Evolutionary conservation across 2,113 vertebrate genomes (phyloP), one percentile per base, ranked within the genome.

Genomic region (Sterna hirundo): DNA sequence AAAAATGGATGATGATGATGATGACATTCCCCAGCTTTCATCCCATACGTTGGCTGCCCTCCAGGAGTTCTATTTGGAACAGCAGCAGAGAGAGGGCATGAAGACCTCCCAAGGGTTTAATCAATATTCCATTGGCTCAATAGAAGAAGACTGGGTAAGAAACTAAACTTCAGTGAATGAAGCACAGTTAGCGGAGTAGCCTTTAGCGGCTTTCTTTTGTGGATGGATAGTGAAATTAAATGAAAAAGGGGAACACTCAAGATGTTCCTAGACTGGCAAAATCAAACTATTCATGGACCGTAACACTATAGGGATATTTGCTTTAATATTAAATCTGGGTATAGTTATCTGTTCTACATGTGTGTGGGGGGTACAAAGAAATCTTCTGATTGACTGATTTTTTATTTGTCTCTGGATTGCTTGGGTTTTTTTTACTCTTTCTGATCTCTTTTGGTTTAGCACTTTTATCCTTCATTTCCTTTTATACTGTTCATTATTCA

Each of bases 91-190:
- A 83, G 96, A 96, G 18, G 94, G 93, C 75, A 62, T 76, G 90
- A 95, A 91, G 91, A 74, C 90, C 82, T 76, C 42, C 52, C 61
- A 93, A 1, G 88, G 62, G 7, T 84, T 91, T 17, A 94, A 98
- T 74, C 98, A 96, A 79, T 99, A 98, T 25, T 90, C 96, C 34
- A 77, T 99, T 60, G 99, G 99, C 72, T 97, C 98, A 1, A 94
- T 99, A 94, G 98, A 98, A 92, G 99, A 99, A 97, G 98, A 99
- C 95, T 99, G 99, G 99, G 99, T 99, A 98, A 97, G 98, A 77
- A 71, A 66, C 18, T 47, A 65, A 82, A 29, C 62, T 62, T 30
- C 55, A 26, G 3, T 62, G 27, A 88, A 10, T 60, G 55, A 65
- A 75, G 32, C 49, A 70, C 40, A 49, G 26, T 22, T 38, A 81